Evolutionary conservation across 37 sponge, comb jelly and placozoan genomes (phyloP), one percentile per base, ranked within the genome.

Genomic region (Spongilla lacustris): DNA sequence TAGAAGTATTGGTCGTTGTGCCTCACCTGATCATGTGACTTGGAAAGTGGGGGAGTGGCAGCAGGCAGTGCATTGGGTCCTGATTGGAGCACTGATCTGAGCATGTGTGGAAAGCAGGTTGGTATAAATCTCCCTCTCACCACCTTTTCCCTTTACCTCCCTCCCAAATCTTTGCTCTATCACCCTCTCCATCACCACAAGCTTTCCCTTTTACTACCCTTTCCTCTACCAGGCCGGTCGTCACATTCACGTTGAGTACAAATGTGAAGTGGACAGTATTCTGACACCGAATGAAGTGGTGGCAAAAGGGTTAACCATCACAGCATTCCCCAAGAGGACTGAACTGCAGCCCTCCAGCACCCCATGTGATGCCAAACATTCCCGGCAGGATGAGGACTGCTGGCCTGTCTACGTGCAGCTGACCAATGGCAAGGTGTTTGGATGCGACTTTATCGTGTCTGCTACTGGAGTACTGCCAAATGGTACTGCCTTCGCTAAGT

Each of bases 391-490:
- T 17, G 19, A 14, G 31, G 80, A 66, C 19, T 98, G 96, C 19
- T 98, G 96, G 96, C 94, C 92, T 2, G 73, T 99, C 27, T 89
- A 89, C 72, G 94, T 97, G 35, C 32, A 68, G 29, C 94, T 99
- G 32, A 95, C 91, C n/a, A 99, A 95, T 83, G 90, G 94, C 23
- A 86, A 67, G 25, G 68, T 92, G 32, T 87, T 80, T 74, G 96
- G 94, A 8, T 95, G 96, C 84, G 99, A 99, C 50, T n/a, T 99
- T 28, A 71, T 99, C 22, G 93, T 99, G 32, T 97, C 98, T 22
- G 99, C 99, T 29, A 99, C 97, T 50, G 99, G 99, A 19, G 97
- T 96, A 3, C 37, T 83, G 9, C 99, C 99, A 24, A 90, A 85
- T 74, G 58, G 76, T 9, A n/a, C 76, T 41, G 22, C 73, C 17